A percentile compares a stretch with the other conserved stretches of the same genome.
Evolutionary conservation across 2,888 invertebrate species (phyloP).

Genomic region (Drosophila flavopinicola): DNA sequence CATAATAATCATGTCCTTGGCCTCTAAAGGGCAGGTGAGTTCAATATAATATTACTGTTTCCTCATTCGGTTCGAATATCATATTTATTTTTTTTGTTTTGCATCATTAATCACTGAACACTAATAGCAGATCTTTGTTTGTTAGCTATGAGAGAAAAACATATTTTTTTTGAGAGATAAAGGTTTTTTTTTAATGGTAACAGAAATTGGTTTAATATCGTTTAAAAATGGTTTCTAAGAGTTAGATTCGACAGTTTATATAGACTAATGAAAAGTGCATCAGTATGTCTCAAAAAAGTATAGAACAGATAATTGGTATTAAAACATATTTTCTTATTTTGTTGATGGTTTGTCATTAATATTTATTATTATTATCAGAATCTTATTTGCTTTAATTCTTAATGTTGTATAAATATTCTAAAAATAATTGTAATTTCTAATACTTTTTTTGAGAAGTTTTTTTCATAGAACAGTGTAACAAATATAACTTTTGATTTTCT

Average conservation of each 20-base stretch:
- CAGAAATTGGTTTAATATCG: not conserved
- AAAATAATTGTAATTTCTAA: too few relatives aligned
- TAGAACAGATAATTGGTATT: too few relatives aligned
- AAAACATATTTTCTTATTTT: too few relatives aligned
- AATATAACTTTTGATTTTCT: too few relatives aligned
- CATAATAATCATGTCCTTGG: conserved; percentile 60
- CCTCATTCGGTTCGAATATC: not conserved
- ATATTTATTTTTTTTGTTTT: conserved; percentile 3
- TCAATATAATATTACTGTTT: conserved; percentile 28
- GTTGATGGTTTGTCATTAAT: too few relatives aligned
- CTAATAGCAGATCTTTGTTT: conserved; percentile 15
- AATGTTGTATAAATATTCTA: too few relatives aligned
- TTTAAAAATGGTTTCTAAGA: not conserved
- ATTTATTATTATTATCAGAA: too few relatives aligned
- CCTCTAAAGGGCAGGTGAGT: conserved; percentile 67
- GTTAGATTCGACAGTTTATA: not conserved
- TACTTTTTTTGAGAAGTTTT: too few relatives aligned
- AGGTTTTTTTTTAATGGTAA: conserved; percentile 3
- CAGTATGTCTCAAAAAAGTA: too few relatives aligned
- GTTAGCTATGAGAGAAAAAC: not conserved
- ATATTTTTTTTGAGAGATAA: not conserved
- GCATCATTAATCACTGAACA: conserved; percentile 40
- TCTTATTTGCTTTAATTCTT: too few relatives aligned
- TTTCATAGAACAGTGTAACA: too few relatives aligned
- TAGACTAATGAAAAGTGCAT: not conserved